A percentile compares a stretch with the other conserved stretches of the same genome.
Conservation (phyloP, 2,888 invertebrate species). For the Cremastobaeus sp. region DNA sequence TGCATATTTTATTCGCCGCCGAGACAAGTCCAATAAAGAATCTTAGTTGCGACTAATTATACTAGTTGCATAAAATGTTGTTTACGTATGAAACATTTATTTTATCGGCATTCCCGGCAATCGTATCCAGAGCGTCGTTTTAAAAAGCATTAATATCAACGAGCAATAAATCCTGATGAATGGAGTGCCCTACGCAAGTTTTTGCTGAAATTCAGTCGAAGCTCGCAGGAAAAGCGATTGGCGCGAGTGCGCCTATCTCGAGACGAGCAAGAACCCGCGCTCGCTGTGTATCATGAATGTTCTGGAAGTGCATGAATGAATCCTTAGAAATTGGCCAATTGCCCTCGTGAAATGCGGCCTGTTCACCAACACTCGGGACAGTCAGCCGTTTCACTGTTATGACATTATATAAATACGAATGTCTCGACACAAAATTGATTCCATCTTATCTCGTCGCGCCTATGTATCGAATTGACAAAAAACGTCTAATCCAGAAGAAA, state of each 20-base stretch:
- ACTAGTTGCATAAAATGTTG: too few relatives aligned
- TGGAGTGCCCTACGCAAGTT: neutral
- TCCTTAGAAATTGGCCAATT: constrained; percentile 59
- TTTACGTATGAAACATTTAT: too few relatives aligned
- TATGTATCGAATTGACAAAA: too few relatives aligned
- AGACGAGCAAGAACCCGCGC: constrained; percentile 26
- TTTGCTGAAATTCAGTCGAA: constrained; percentile 2
- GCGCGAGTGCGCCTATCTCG: constrained; percentile 7
- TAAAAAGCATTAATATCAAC: too few relatives aligned
- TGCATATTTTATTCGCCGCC: too few relatives aligned
- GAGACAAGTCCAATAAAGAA: too few relatives aligned
- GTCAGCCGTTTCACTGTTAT: constrained; percentile 29
- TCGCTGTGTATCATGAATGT: constrained; percentile 52
- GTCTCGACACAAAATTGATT: constrained; percentile 26
- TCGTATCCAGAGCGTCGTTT: too few relatives aligned
- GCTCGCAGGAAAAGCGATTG: constrained; percentile 9
- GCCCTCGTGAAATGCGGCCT: constrained; percentile 38
- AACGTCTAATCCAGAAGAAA: too few relatives aligned
- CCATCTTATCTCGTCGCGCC: constrained; percentile 35
- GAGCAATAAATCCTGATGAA: too few relatives aligned
- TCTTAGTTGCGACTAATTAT: too few relatives aligned
- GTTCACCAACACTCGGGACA: constrained; percentile 25
- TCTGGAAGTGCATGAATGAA: constrained; percentile 60
- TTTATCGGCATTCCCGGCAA: too few relatives aligned
- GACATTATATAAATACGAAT: constrained; percentile 46